Percentiles rank a stretch among this genome's conserved stretches.
phyloP scores from a whole-genome alignment of 2,113 vertebrate genomes.

The Oncorhynchus tshawytscha region DNA sequence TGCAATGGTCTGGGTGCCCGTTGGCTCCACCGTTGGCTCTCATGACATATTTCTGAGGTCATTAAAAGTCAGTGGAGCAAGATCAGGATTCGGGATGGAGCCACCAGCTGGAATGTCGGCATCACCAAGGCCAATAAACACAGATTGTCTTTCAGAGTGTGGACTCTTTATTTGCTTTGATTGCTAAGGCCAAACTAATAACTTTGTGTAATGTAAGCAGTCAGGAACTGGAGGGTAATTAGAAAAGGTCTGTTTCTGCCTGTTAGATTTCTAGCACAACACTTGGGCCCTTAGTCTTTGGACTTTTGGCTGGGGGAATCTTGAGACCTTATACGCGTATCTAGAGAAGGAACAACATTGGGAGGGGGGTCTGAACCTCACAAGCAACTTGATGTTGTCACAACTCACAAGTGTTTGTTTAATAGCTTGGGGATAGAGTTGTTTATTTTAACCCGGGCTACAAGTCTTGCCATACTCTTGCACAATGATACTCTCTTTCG shows the following conservation, averaged over 20 bases:
- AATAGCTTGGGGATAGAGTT: background rate
- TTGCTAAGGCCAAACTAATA: conserved; percentile 29
- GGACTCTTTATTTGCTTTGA: conserved; percentile 30
- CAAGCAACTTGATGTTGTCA: background rate
- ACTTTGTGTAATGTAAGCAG: conserved; percentile 32
- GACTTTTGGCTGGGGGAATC: too few relatives aligned
- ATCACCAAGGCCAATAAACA: conserved; percentile 29
- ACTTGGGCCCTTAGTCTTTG: too few relatives aligned
- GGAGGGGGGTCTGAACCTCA: background rate
- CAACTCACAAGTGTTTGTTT: conserved; percentile 1
- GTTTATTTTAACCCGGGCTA: conserved; percentile 14
- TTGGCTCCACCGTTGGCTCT: conserved; percentile 11
- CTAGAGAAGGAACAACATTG: too few relatives aligned
- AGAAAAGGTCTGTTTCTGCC: conserved; percentile 14
- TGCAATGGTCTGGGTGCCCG: background rate
- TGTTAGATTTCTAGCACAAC: background rate
- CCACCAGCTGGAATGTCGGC: conserved; percentile 21
- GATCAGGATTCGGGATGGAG: conserved; percentile 16
- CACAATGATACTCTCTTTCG: background rate
- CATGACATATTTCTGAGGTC: conserved; percentile 6
- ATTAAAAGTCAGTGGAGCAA: conserved; percentile 28
- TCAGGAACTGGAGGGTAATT: conserved; percentile 25
- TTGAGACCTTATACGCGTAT: too few relatives aligned
- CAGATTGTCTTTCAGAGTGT: conserved; percentile 32
- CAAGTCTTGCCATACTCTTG: conserved; percentile 1